Base-by-base conservation (phyloP, 1,140 invertebrate species). In the Listronotus oregonensis region DNA sequence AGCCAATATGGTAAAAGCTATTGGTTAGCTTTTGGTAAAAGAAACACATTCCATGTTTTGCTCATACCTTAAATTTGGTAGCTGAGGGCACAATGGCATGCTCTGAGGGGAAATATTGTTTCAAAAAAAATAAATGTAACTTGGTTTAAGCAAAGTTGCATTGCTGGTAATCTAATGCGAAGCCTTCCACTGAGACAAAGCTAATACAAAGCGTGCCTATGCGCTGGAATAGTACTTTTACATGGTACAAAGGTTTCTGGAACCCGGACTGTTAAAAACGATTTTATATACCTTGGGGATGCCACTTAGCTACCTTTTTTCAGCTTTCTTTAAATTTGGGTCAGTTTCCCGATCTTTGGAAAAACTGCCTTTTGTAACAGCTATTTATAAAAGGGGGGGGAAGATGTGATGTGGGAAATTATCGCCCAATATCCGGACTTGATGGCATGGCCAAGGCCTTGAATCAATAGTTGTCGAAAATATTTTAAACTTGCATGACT, bases 81-180 rank as follows among this genome's bases (percentile, higher is more conserved):
- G 40, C 11, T 40, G 32, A 34, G 9, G 18, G 68, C 47, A 64
- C 46, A 15, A 10, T 43, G 43, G 3, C 64, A n/a, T 66, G 63
- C 15, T 47, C 52, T 21, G 44, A 57, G 12, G 12, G 9, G 11
- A 10, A 32, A 42, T 37, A n/a, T 76, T 50, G 61, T 77, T 67
- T 67, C 63, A 14, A 75, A 76, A 71, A 78, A 78, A 72, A 68
- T 52, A 47, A 72, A 78, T 47, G 73, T 80, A 10, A 80, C 73
- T 40, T 79, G 69, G 67, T 77, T 80, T 65, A 78, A 79, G 68
- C 72, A 77, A 67, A 78, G 75, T 71, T 67, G 58, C 61, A 60
- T 71, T 7, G 76, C 75, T 15, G 75, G 70, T 46, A 66, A 78
- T 55, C 71, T 76, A 54, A 69, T 78, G 40, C 62, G 72, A 73